A percentile compares a stretch with the other conserved stretches of the same genome.
Conservation (phyloP, 35 echinoderm and acorn worm genomes). For the Stichopus chloronotus region DNA sequence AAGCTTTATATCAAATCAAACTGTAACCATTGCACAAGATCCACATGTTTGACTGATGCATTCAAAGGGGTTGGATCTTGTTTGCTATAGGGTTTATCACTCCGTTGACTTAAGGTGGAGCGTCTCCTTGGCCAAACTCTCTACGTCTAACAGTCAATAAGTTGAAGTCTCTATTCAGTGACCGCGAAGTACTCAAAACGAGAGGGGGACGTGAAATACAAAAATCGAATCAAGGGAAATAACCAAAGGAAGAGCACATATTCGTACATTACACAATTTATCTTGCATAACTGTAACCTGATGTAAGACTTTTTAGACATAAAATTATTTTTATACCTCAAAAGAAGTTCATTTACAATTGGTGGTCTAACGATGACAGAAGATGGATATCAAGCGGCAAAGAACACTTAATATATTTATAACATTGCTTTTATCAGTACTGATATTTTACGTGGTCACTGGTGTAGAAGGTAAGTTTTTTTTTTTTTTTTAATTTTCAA, state of each 20-base stretch:
- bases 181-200: not conserved
- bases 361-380: not conserved
- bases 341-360: not conserved
- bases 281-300: not conserved
- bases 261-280: not conserved
- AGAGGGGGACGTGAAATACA: not conserved
- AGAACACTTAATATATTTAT: not conserved
- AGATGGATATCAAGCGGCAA: not conserved
- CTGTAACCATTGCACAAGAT: not conserved
- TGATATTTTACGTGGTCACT: not conserved
- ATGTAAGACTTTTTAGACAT: not conserved
- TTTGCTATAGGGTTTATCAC: not conserved
- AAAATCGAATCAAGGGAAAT: not conserved
- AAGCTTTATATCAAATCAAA: not conserved
- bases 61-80: not conserved
- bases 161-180: not conserved
- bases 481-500: not conserved
- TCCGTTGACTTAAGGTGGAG: conserved; percentile 2
- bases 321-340: not conserved
- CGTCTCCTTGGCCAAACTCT: not conserved
- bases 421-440: not conserved
- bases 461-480: not conserved
- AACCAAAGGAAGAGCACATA: not conserved
- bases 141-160: not conserved
- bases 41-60: not conserved